phyloP scores from a whole-genome alignment of 2,113 vertebrate genomes.

The Alectura lathami region DNA sequence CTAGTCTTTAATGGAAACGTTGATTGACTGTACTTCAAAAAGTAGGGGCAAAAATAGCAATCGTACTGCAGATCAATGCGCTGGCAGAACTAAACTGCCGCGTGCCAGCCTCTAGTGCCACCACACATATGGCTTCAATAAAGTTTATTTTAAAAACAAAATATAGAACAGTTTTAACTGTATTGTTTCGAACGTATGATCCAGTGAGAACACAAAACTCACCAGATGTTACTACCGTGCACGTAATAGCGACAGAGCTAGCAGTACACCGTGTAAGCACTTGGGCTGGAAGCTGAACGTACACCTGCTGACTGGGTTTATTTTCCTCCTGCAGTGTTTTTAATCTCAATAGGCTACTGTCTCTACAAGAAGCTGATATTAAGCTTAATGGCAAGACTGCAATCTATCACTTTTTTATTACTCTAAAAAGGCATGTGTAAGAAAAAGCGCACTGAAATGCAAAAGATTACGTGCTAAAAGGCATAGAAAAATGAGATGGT shows the following conservation, averaged over 20 bases:
- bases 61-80: background rate
- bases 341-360: background rate
- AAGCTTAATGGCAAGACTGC: background rate
- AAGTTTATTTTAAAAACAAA: constrained; percentile 22
- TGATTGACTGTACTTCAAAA: constrained; percentile 29
- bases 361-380: background rate
- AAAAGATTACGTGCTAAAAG: background rate
- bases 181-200: background rate
- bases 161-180: background rate
- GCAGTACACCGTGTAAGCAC: background rate
- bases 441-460: background rate
- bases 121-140: constrained; percentile 13
- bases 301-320: background rate
- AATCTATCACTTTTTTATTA: background rate
- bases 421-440: background rate
- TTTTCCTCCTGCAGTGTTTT: background rate
- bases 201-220: background rate
- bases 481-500: background rate
- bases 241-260: background rate
- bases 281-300: background rate
- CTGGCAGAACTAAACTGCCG: constrained; percentile 1
- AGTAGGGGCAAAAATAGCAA: constrained; percentile 37
- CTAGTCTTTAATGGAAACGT: constrained; percentile 25
- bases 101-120: background rate
- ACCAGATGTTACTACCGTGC: background rate